These are phyloP conservation scores for Montipora cactus DNA, from an alignment of 64 coral and sea anemone species.

Conservation along the genomic window DNA sequence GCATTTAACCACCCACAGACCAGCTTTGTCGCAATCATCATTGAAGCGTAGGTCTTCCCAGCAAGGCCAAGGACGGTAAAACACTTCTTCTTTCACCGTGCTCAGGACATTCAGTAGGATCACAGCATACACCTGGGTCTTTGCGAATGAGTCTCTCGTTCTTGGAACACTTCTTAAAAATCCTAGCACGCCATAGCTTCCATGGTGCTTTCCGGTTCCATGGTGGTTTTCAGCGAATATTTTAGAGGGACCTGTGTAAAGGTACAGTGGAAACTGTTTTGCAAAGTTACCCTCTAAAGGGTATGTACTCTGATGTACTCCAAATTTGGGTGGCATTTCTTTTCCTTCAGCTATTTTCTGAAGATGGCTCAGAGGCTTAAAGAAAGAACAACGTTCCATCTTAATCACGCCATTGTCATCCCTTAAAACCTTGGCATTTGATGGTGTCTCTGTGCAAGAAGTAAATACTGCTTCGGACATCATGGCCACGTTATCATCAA, in stretches of 20 bases:
- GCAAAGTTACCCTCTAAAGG: not conserved
- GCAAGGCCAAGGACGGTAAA: slow-evolving; percentile 53
- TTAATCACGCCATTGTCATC: slow-evolving; percentile 13
- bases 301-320: not conserved
- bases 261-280: slow-evolving; percentile 40
- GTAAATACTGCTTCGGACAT: slow-evolving; percentile 1
- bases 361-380: slow-evolving; percentile 10
- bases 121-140: not conserved
- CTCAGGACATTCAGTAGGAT: not conserved
- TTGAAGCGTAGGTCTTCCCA: slow-evolving; percentile 59
- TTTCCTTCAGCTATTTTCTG: slow-evolving; percentile 16
- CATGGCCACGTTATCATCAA: slow-evolving; percentile 8
- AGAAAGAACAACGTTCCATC: slow-evolving; percentile 15
- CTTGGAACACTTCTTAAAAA: slow-evolving; percentile 39
- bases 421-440: not conserved
- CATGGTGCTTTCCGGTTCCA: not conserved
- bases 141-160: slow-evolving; percentile 19
- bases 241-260: slow-evolving; percentile 57
- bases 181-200: slow-evolving; percentile 56
- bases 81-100: not conserved
- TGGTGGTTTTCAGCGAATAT: not conserved
- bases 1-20: slow-evolving; percentile 50
- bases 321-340: not conserved
- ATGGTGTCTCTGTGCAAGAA: not conserved
- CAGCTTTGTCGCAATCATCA: slow-evolving; percentile 52